phyloP scores from a whole-genome alignment of 2,797 vertebrate species.

The Catostomus latipinnis region DNA sequence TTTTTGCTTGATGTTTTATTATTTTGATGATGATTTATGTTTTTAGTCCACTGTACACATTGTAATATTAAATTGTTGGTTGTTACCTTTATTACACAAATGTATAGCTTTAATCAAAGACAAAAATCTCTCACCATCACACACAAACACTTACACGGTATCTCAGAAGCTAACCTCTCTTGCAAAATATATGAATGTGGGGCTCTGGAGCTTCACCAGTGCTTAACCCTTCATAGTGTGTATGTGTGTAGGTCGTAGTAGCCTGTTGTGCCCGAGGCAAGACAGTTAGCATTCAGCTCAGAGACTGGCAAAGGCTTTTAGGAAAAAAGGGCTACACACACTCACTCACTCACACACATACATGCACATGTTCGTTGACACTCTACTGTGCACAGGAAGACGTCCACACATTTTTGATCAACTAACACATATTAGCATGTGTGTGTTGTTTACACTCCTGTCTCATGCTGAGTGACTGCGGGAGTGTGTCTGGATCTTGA shows the following conservation, averaged over 20 bases:
- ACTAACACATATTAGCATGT: slow-evolving; percentile 33
- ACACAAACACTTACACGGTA: slow-evolving; percentile 10
- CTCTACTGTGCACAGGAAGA: slow-evolving; percentile 23
- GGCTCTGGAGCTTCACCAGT: slow-evolving; percentile 58
- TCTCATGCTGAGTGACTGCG: slow-evolving; percentile 47
- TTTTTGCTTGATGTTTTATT: too few relatives aligned
- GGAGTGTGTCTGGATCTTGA: slow-evolving; percentile 46
- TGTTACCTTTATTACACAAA: neutral
- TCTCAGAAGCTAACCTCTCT: slow-evolving; percentile 15
- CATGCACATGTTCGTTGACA: neutral
- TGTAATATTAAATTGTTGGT: neutral
- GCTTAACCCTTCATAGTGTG: slow-evolving; percentile 57
- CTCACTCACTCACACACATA: slow-evolving; percentile 5
- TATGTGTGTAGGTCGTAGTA: slow-evolving; percentile 73
- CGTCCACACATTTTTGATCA: slow-evolving; percentile 35
- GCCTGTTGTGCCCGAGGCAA: slow-evolving; percentile 62
- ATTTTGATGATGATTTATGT: neutral
- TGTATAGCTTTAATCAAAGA: neutral
- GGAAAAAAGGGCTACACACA: slow-evolving; percentile 65
- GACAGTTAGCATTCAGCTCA: slow-evolving; percentile 54
- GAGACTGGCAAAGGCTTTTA: slow-evolving; percentile 57
- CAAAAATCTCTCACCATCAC: slow-evolving; percentile 1
- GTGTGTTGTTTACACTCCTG: slow-evolving; percentile 47
- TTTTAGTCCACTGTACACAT: neutral
- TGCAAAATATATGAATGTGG: slow-evolving; percentile 46